Evolutionary conservation across 1,140 invertebrate genomes (phyloP), one percentile per base, ranked within the genome.

Genomic region (Bombus confusus): DNA sequence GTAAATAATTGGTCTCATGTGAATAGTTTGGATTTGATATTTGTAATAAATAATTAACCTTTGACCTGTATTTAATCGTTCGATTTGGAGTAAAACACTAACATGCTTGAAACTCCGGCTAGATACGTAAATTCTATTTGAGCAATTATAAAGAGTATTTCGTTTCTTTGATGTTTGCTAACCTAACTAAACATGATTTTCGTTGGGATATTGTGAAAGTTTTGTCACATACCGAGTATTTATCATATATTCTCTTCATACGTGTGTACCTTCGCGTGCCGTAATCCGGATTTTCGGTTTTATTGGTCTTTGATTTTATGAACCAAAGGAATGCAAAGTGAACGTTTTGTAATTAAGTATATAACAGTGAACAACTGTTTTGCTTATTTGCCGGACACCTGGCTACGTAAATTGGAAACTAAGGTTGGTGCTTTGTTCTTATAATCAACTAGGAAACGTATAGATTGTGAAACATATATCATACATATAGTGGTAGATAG

Each of bases 321-420:
- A 39, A 37, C 13, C 4, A 15, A n/a, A 92, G 5, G 52, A 66
- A 95, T 95, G 94, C 89, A 93, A 74, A 84, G 91, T 75, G 91
- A 94, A 92, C 83, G 83, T 43, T 91, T 95, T 25, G 71, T 84
- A n/a, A 89, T 95, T 15, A 92, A 93, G 57, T 95, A 93, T 71
- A 79, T 91, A 28, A 74, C 90, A 34, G 90, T 91, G 34, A 93
- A 94, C 39, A 92, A 90, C 72, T 95, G 94, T 80, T 95, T 95
- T 79, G 88, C 89, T 2, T 88, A 92, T 86, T 81, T 95, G 9
- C 88, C 94, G 15, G 90, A 92, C 47, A 73, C 75, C 12, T 93
- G 91, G 91, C 28, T 91, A 59, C 86, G 85, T 47, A 92, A 90
- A 86, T 80, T 91, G 22, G 77, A 90, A 43, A 76, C 83, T 59